These are phyloP conservation scores for Volucella bombylans DNA, from an alignment of 2,888 invertebrate species.

Conservation along the genomic window DNA sequence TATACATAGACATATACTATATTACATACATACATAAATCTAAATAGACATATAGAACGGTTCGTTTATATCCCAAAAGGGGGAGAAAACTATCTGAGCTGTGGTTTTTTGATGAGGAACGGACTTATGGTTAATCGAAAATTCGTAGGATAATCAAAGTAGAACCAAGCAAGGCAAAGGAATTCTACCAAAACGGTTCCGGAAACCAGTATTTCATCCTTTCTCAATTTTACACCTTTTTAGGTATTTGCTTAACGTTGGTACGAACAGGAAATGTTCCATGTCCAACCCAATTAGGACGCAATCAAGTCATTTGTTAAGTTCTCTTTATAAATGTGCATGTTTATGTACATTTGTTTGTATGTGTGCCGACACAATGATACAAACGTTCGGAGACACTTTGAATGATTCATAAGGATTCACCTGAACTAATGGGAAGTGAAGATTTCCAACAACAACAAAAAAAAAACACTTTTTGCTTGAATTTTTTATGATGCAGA, in stretches of 20 bases:
- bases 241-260: slow-evolving; percentile 52
- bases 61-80: background rate
- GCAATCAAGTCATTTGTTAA: slow-evolving; percentile 55
- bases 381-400: slow-evolving; percentile 23
- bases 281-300: slow-evolving; percentile 57
- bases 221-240: slow-evolving; percentile 66
- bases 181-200: background rate
- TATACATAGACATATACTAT: background rate
- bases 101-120: slow-evolving; percentile 63
- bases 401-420: slow-evolving; percentile 34
- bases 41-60: background rate
- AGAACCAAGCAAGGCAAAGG: background rate
- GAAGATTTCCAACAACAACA: slow-evolving; percentile 28
- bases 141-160: slow-evolving; percentile 33
- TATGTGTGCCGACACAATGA: background rate
- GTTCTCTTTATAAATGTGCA: slow-evolving; percentile 23
- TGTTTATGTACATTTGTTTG: background rate
- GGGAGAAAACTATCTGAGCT: slow-evolving; percentile 22
- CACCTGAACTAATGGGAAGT: background rate
- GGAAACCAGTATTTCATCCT: slow-evolving; percentile 45
- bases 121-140: slow-evolving; percentile 64
- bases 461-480: slow-evolving; percentile 44
- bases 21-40: no score
- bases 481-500: slow-evolving; percentile 49
- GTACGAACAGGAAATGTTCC: slow-evolving; percentile 52